Conservation (phyloP, 2,888 invertebrate genomes). For the Morpho deidamia region DNA sequence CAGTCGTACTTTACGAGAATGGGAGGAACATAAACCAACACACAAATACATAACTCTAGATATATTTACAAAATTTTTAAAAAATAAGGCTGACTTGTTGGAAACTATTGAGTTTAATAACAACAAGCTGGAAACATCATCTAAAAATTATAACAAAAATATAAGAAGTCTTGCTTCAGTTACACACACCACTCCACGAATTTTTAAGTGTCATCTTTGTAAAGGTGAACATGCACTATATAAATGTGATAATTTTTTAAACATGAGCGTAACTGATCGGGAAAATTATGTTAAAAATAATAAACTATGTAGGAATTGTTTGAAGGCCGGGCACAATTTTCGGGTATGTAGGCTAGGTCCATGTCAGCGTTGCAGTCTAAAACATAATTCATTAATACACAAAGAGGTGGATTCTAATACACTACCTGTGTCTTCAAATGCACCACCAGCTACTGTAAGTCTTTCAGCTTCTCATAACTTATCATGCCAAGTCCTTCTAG, state of each 20-base stretch:
- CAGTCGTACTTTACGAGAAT: no score
- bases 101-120: background rate
- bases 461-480: background rate
- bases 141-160: background rate
- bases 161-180: no score
- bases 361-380: no score
- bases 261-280: background rate
- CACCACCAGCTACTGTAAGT: background rate
- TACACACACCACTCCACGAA: background rate
- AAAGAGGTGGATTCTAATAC: background rate
- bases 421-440: no score
- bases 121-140: background rate
- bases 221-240: background rate
- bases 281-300: background rate
- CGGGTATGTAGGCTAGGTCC: no score
- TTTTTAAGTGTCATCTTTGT: no score
- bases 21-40: conserved; percentile 10
- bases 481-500: background rate
- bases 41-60: conserved; percentile 11
- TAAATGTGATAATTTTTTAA: background rate
- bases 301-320: background rate
- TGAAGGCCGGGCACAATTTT: no score
- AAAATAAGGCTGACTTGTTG: conserved; percentile 2
- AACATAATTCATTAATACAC: background rate
- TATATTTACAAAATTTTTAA: no score